Base-by-base conservation (phyloP, 2,113 vertebrate species). In the Chaenogobius annularis region DNA sequence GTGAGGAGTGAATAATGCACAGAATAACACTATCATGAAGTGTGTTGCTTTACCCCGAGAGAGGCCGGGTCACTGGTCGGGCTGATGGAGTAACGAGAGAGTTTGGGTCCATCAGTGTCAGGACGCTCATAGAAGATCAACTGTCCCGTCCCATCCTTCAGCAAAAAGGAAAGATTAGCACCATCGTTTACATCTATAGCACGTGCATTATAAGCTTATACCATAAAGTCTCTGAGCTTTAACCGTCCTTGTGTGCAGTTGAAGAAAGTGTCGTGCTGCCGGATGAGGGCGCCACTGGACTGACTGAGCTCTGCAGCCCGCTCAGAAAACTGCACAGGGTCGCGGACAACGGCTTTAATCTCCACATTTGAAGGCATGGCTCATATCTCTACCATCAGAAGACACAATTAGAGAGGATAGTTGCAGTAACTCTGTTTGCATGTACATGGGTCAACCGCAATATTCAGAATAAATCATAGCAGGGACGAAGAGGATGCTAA, bases 91-190 rank as follows among this genome's bases (percentile, higher is more conserved):
- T 94, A 96, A 5, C 61, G 68, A 0, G 94, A 96, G 22, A 96
- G 84, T 77, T 95, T 95, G 59, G 95, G 95, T 74, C 94, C 94
- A 0, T 92, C 66, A 0, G 81, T 78, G 69, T 96, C 92, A 0
- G 93, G 92, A 63, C 95, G 94, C 58, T 96, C 86, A 9, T 96
- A 96, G 88, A 94, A 96, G 77, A 96, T 95, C 74, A 96, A 86
- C 88, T 96, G 90, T 6, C 93, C 95, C 0, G 68, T 89, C 0
- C 92, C 92, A 0, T 95, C 83, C 95, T 96, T 82, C 0, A 69
- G 50, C 47, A n/a, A 67, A 44, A 71, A 22, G 75, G 19, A 59
- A 12, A 48, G 5, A 61, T 54, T 54, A 17, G 15, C 20, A 44
- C 12, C 65, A 46, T 55, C 22, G 17, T 61, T 35, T 9, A 20